phyloP scores from a whole-genome alignment of 2,113 vertebrate genomes.

The Mixornis gularis region DNA sequence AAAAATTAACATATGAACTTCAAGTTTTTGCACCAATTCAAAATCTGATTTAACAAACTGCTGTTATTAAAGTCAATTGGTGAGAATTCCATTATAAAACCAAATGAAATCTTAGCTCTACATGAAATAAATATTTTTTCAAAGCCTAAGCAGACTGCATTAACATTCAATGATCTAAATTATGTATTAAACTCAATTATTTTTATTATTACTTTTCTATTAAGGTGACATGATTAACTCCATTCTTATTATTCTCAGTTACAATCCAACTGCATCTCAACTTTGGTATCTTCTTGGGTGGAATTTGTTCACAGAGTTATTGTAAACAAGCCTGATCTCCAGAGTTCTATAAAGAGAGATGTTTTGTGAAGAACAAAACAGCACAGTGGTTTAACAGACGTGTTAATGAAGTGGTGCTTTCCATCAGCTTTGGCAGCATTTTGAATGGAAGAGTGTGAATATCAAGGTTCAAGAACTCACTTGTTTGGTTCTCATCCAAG shows the following conservation, averaged over 20 bases:
- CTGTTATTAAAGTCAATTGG: slow-evolving; percentile 66
- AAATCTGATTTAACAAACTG: slow-evolving; percentile 67
- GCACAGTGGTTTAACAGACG: neutral
- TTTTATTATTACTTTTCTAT: slow-evolving; percentile 75
- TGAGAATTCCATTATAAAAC: slow-evolving; percentile 61
- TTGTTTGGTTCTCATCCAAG: neutral
- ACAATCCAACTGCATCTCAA: neutral
- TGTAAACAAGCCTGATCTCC: neutral
- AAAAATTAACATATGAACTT: slow-evolving; percentile 58
- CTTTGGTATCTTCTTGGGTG: neutral
- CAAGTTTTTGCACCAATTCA: slow-evolving; percentile 41
- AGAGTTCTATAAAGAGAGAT: neutral
- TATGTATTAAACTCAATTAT: slow-evolving; percentile 77
- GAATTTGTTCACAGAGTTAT: neutral
- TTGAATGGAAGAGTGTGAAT: neutral
- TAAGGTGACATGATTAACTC: slow-evolving; percentile 62
- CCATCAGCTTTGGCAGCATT: neutral
- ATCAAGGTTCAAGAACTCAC: neutral
- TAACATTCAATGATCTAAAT: slow-evolving; percentile 66
- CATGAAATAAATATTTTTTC: slow-evolving; percentile 65
- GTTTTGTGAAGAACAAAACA: neutral
- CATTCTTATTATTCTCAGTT: neutral
- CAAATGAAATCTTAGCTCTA: slow-evolving; percentile 62
- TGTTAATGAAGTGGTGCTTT: neutral
- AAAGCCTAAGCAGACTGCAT: slow-evolving; percentile 58